Evolutionary conservation across 2,797 vertebrate species (phyloP).

Genomic region (Platyrinchus mystaceus): DNA sequence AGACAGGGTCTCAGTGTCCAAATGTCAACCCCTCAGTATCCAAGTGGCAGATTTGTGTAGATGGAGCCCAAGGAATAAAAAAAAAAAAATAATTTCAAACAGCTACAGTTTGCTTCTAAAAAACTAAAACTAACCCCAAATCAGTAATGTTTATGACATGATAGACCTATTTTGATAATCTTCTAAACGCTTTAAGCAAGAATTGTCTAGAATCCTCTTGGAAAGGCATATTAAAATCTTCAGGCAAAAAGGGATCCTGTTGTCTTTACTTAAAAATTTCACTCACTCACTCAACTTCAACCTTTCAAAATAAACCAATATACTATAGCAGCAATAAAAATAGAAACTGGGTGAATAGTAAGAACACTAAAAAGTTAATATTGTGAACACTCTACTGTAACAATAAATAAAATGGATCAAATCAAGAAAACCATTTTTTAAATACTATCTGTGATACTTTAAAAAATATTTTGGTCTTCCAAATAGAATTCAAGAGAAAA

Average conservation of each 20-base stretch:
- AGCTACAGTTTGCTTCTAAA: not conserved
- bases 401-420: not conserved
- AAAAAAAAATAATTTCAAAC: not conserved
- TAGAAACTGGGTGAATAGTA: not conserved
- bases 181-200: not conserved
- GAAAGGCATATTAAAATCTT: not conserved
- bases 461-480: not conserved
- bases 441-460: not conserved
- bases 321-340: not conserved
- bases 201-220: not conserved
- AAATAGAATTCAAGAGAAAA: not conserved
- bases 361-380: not conserved
- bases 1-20: not conserved
- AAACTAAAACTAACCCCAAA: not conserved
- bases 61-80: not conserved
- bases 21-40: not conserved
- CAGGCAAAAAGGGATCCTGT: not conserved
- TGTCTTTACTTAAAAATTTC: not conserved
- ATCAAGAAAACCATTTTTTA: not conserved
- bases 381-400: not conserved
- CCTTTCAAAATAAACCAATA: not conserved
- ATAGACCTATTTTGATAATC: not conserved
- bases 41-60: not conserved
- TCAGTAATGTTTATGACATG: not conserved
- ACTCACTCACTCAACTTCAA: not conserved